A percentile compares a stretch with the other conserved stretches of the same genome.
phyloP scores from a whole-genome alignment of 2,113 vertebrate species.

The Prunella himalayana region DNA sequence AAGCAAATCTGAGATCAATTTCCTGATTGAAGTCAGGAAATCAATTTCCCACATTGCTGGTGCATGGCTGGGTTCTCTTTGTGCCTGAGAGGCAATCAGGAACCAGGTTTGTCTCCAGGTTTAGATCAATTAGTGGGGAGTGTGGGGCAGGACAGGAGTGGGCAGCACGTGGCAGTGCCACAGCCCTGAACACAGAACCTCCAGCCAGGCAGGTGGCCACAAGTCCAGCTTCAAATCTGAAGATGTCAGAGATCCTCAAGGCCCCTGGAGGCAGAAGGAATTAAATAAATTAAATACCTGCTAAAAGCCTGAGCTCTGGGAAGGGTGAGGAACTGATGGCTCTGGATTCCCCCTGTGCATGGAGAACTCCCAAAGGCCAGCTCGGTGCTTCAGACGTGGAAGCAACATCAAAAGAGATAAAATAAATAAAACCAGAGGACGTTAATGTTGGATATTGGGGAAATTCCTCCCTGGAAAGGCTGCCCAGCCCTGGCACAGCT shows the following conservation, averaged over 20 bases:
- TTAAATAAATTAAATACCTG: fast-evolving
- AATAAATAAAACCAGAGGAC: neutral
- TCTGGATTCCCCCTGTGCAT: neutral
- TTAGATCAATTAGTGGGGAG: neutral
- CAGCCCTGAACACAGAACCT: neutral
- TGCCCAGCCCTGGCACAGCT: neutral
- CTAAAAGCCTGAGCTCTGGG: neutral
- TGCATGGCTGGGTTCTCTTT: neutral
- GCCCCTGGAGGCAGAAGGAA: neutral
- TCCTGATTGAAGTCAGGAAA: neutral
- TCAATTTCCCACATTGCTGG: neutral
- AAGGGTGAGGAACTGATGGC: fast-evolving
- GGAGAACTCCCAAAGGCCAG: fast-evolving
- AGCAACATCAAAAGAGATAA: neutral
- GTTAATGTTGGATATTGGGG: neutral
- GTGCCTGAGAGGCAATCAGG: neutral
- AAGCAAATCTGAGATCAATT: neutral
- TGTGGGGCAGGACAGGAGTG: fast-evolving
- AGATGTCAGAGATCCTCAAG: fast-evolving
- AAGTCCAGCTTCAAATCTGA: fast-evolving
- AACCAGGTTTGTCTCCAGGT: neutral
- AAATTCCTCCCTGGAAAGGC: neutral
- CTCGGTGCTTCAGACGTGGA: fast-evolving
- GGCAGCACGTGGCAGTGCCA: neutral
- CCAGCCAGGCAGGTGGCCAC: fast-evolving